These are phyloP conservation scores for Malurus cyaneus DNA, from an alignment of 2,113 vertebrate species.

Conservation along the genomic window DNA sequence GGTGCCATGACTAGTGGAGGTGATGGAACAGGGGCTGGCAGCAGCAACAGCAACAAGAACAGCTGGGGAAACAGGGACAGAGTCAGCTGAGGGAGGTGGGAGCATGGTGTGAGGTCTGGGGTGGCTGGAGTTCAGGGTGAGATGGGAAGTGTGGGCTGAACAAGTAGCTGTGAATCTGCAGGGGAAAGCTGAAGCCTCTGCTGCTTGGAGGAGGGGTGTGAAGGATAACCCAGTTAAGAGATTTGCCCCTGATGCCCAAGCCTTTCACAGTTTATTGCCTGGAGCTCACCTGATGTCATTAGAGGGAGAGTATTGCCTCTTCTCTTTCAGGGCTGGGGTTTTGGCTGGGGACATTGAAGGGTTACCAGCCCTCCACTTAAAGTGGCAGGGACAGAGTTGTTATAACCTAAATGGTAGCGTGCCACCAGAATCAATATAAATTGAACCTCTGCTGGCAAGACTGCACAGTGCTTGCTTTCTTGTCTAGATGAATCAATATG, in stretches of 20 bases:
- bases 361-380: neutral
- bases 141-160: neutral
- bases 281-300: neutral
- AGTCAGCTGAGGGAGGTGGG: neutral
- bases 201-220: neutral
- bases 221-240: neutral
- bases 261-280: neutral
- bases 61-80: rapidly evolving
- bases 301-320: neutral
- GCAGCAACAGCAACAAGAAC: neutral
- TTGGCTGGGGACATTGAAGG: neutral
- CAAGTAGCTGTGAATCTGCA: too few species aligned
- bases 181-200: neutral
- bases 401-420: neutral
- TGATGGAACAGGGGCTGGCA: neutral
- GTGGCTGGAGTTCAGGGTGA: neutral
- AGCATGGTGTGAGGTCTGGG: neutral
- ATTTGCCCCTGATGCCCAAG: neutral
- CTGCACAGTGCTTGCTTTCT: neutral
- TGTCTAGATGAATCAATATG: neutral
- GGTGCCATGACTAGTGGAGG: neutral
- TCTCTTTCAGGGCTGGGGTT: neutral
- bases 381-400: neutral
- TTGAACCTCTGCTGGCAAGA: neutral
- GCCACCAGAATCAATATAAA: neutral